Evolutionary conservation across 2,888 invertebrate species (phyloP).

Genomic region (Meliscaeva auricollis): DNA sequence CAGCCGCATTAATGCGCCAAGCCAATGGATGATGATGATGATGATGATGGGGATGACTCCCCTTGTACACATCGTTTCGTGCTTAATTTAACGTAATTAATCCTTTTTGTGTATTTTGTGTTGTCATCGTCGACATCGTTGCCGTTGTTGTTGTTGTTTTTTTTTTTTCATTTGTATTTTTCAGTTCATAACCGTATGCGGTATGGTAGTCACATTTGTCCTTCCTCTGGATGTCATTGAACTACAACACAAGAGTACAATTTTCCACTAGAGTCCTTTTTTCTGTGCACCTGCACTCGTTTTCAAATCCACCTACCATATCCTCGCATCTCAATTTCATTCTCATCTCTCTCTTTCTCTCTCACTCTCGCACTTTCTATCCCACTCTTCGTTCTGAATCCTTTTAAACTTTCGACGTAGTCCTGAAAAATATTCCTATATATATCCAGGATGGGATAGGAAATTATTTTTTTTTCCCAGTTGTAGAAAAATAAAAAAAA

Average conservation of each 20-base stretch:
- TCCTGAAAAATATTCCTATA: constrained; percentile 45
- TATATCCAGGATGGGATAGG: constrained; percentile 36
- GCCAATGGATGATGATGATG: constrained; percentile 56
- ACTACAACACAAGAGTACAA: constrained; percentile 70
- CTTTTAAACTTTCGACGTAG: constrained; percentile 58
- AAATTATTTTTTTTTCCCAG: constrained; percentile 12
- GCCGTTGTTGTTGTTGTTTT: constrained; percentile 31
- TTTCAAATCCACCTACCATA: constrained; percentile 41
- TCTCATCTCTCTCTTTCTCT: constrained; percentile 41
- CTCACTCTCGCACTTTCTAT: background rate
- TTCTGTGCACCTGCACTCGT: constrained; percentile 48
- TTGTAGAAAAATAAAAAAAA: constrained; percentile 43
- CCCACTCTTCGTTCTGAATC: constrained; percentile 25
- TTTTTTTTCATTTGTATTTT: constrained; percentile 22
- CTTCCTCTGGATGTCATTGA: constrained; percentile 71
- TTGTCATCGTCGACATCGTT: constrained; percentile 65
- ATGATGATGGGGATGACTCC: constrained; percentile 28
- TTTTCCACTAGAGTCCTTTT: constrained; percentile 72
- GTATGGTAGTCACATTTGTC: constrained; percentile 66
- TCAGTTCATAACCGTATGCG: constrained; percentile 40
- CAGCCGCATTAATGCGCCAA: constrained; percentile 73
- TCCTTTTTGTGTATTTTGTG: constrained; percentile 75
- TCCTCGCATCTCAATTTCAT: constrained; percentile 54
- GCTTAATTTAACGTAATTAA: constrained; percentile 78
- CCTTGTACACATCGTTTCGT: constrained; percentile 76